Evolutionary conservation across 2,113 vertebrate species (phyloP).

Genomic region (Nyctibius bracteatus): DNA sequence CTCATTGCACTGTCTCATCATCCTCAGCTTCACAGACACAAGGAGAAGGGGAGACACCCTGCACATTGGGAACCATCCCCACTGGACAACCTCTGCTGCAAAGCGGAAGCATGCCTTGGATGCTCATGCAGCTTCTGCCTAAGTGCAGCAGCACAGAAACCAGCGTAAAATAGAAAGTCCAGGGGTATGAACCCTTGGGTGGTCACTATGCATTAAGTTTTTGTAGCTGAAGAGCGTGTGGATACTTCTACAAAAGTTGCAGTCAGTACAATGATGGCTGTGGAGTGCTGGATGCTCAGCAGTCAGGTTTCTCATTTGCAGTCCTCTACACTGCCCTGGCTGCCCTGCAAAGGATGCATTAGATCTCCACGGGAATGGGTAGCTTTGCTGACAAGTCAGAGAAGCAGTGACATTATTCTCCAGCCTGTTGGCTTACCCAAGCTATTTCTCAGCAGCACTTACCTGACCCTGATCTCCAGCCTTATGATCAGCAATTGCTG

Average conservation of each 20-base stretch:
- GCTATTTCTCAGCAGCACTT: background rate
- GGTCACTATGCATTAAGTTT: background rate
- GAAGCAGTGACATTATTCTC: background rate
- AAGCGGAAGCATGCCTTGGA: background rate
- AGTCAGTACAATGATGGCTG: background rate
- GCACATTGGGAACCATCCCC: background rate
- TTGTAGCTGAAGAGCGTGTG: background rate
- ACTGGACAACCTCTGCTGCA: background rate
- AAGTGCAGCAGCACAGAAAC: background rate
- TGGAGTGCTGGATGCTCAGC: background rate
- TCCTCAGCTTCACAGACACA: accelerated
- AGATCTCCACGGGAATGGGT: background rate
- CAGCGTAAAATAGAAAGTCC: background rate
- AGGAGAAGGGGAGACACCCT: too few relatives aligned
- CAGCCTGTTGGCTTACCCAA: background rate
- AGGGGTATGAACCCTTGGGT: background rate
- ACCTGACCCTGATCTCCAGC: background rate
- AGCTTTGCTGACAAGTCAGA: background rate
- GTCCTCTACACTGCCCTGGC: background rate
- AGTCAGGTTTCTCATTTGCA: background rate
- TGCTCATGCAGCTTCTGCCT: background rate
- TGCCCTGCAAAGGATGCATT: background rate
- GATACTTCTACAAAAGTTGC: background rate
- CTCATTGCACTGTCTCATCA: background rate
- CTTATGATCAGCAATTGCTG: background rate